These are phyloP conservation scores for Euwallacea fornicatus DNA, from an alignment of 1,140 invertebrate genomes.

Conservation along the genomic window DNA sequence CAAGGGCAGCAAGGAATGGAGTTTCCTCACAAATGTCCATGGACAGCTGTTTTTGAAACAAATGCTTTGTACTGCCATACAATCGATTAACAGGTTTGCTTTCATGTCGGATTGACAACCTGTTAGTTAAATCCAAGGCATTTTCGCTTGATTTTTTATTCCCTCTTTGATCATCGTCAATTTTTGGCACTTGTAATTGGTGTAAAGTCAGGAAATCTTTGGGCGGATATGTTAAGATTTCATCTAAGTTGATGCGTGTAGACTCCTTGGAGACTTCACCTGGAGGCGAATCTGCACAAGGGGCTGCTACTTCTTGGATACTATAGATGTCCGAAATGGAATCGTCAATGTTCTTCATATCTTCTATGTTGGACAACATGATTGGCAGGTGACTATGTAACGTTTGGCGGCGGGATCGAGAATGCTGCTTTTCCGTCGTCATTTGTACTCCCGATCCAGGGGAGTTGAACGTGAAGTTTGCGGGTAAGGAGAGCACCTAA, in stretches of 20 bases:
- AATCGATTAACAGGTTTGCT: constrained; percentile 47
- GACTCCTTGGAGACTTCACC: constrained; percentile 11
- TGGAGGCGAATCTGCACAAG: constrained; percentile 10
- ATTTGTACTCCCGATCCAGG: constrained; percentile 51
- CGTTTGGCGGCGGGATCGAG: constrained; percentile 45
- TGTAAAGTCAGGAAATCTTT: neutral
- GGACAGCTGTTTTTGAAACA: constrained; percentile 50
- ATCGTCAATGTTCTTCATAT: constrained; percentile 52
- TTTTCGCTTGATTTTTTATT: constrained; percentile 42
- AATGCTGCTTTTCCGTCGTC: constrained; percentile 40
- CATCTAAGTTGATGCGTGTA: constrained; percentile 41
- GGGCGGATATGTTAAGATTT: constrained; percentile 31
- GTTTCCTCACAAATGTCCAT: constrained; percentile 50
- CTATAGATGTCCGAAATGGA: constrained; percentile 51
- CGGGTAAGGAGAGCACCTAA: constrained; percentile 67
- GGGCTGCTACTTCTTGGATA: constrained; percentile 40
- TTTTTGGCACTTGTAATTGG: constrained; percentile 35
- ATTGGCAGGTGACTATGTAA: constrained; percentile 50
- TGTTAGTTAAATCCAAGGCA: constrained; percentile 31
- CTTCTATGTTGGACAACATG: constrained; percentile 44
- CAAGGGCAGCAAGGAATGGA: constrained; percentile 43
- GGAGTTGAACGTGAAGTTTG: constrained; percentile 71
- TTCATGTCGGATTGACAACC: constrained; percentile 46
- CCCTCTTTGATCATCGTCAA: constrained; percentile 32
- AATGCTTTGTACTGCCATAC: constrained; percentile 54